Percentiles rank a stretch among this genome's conserved stretches.
phyloP scores from a whole-genome alignment of 2,888 invertebrate species.

The Agrochola circellaris region DNA sequence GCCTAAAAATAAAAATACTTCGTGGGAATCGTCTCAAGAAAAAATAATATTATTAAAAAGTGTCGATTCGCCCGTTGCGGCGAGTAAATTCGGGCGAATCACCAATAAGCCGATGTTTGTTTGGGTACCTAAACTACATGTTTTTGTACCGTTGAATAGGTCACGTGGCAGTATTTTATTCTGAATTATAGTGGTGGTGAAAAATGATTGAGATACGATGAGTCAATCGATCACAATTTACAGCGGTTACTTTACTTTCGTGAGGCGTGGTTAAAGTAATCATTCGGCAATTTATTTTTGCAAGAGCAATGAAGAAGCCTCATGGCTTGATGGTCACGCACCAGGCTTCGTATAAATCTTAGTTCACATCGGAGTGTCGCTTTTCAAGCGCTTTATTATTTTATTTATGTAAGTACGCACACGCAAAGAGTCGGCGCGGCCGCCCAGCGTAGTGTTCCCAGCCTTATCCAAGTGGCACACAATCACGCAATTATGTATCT shows the following conservation, averaged over 20 bases:
- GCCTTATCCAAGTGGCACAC: slow-evolving; percentile 33
- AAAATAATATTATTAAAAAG: too few relatives aligned
- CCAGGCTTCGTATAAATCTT: background rate
- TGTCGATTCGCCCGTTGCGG: too few relatives aligned
- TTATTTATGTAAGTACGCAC: background rate
- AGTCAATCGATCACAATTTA: background rate
- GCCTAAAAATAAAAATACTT: too few relatives aligned
- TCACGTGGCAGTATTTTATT: background rate
- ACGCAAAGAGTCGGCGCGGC: background rate
- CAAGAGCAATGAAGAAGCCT: background rate
- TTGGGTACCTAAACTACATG: too few relatives aligned
- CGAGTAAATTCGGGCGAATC: too few relatives aligned
- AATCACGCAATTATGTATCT: slow-evolving; percentile 52
- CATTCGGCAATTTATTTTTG: background rate
- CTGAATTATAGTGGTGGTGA: background rate
- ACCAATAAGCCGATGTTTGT: too few relatives aligned
- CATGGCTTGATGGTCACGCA: background rate
- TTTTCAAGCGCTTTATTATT: background rate
- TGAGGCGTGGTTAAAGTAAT: too few relatives aligned
- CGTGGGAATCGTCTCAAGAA: too few relatives aligned
- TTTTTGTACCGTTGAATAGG: background rate
- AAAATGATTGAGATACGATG: too few relatives aligned
- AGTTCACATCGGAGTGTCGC: background rate
- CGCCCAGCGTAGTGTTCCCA: background rate
- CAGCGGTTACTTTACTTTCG: background rate